A percentile compares a stretch with the other conserved stretches of the same genome.
These are phyloP conservation scores for Acrocyrtus sp. DNA, from an alignment of 2,888 invertebrate genomes.

Conservation along the genomic window DNA sequence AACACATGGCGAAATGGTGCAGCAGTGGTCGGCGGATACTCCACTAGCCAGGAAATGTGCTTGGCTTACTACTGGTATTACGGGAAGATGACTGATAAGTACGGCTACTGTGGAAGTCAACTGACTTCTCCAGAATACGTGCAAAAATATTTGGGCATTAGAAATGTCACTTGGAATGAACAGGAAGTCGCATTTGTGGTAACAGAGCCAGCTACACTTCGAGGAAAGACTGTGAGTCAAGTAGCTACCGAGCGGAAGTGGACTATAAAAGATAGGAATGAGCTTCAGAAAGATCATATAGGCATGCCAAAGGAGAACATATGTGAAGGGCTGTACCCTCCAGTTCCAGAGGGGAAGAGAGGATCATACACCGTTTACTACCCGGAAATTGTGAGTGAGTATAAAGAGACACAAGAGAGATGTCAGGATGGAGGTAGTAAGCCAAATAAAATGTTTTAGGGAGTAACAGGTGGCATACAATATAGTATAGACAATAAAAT, in stretches of 20 bases:
- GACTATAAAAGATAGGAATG: not conserved
- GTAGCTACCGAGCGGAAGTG: not conserved
- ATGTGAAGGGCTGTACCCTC: not conserved
- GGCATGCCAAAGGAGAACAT: not conserved
- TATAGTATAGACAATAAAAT: not conserved
- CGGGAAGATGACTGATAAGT: not conserved
- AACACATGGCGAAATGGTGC: not conserved
- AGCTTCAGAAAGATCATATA: not conserved
- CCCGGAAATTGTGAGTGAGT: not conserved
- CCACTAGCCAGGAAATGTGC: not conserved
- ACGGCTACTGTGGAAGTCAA: not conserved
- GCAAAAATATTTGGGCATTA: not conserved
- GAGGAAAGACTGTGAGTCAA: not conserved
- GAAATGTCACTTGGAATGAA: not conserved
- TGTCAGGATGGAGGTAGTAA: not conserved
- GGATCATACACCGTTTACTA: not conserved
- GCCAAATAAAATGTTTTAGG: not conserved
- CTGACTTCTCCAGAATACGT: not conserved
- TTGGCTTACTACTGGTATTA: not conserved
- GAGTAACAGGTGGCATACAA: not conserved
- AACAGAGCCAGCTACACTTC: not conserved
- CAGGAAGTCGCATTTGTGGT: not conserved
- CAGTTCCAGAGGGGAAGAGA: not conserved
- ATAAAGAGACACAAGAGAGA: not conserved
- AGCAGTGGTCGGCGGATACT: not conserved